Conservation (phyloP, 2,113 vertebrate genomes). For the Plotosus lineatus region DNA sequence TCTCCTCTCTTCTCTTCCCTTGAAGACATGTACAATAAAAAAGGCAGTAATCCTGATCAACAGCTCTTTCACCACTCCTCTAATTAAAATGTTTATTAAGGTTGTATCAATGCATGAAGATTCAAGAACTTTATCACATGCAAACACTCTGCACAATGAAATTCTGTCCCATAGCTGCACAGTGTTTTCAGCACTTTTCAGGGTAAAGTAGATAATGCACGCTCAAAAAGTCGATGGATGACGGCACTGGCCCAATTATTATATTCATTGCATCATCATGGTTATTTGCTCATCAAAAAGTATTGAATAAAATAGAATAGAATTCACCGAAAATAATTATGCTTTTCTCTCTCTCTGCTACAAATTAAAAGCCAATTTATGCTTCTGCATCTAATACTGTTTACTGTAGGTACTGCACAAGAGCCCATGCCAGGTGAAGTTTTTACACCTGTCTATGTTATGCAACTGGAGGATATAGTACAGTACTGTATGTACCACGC, state of each 20-base stretch:
- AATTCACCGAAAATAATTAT: too few relatives aligned
- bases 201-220: neutral
- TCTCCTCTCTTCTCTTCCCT: conserved; percentile 53
- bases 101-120: neutral
- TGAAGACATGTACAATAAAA: too few relatives aligned
- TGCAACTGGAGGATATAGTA: too few relatives aligned
- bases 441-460: too few relatives aligned
- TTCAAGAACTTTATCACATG: neutral
- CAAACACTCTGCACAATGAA: neutral
- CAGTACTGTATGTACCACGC: too few relatives aligned
- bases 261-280: neutral
- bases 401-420: too few relatives aligned
- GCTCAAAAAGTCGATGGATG: neutral
- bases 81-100: neutral
- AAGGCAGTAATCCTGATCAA: neutral
- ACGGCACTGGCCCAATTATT: neutral
- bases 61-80: neutral
- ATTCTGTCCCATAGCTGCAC: neutral
- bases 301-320: neutral
- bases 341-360: too few relatives aligned
- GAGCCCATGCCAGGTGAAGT: too few relatives aligned
- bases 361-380: too few relatives aligned
- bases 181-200: neutral
- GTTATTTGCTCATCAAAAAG: neutral
- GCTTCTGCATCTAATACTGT: too few relatives aligned